Base-by-base conservation (phyloP, 2,888 invertebrate species). In the Thumatha senex region DNA sequence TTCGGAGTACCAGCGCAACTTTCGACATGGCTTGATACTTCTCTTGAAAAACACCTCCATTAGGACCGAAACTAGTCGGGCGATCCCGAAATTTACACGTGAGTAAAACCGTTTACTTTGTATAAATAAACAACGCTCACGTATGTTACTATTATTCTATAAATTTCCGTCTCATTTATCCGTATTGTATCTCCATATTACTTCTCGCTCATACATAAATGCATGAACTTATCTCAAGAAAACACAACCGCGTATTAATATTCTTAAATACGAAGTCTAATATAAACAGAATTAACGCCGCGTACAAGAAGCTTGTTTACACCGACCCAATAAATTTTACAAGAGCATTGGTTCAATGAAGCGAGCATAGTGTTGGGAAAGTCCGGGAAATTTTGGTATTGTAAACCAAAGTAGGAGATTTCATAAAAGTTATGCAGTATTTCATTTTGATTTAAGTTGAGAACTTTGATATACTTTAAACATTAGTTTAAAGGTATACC, bases 301-400 rank as follows among this genome's bases (percentile, higher is more conserved):
- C 65, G 51, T 56, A 56, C 51, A 55, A 49, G 43, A 48, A 62
- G 61, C 65, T 70, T 69, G 66, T 64, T 64, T 66, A 65, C 66
- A 56, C 45, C 54, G 59, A 62, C 40, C 54, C 62, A 54, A 64
- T 69, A 69, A 60, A 71, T 65, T 66, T 60, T 46, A 54, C 57
- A 54, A 46, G 51, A 61, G 48, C 58, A 63, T 64, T 61, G 61
- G 54, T 56, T 50, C 65, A 57, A 62, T 67, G 65, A 66, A 65
- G 45, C 29, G 53, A 36, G 54, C 46, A 51, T 60, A 64, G 65
- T 58, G 62, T 44, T 53, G 68, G 49, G 49, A 45, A 50, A 24
- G 15, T 40, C 34, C 50, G 58, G 58, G 56, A 51, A 58, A 51
- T 34, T 52, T 44, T 44, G 43, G 14, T 7, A 13, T 40, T 40